phyloP scores from a whole-genome alignment of 2,113 vertebrate species.

The zebrafish (Danio rerio) region GRCz12tu NC_133179.1:21532001-21532500 shows the following conservation, averaged over 20 bases:
- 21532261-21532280: background rate
- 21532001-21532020: background rate
- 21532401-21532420: too few species aligned
- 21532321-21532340: too few species aligned
- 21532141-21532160: slow-evolving; percentile 22
- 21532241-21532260: slow-evolving; percentile 6
- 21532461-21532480: too few species aligned
- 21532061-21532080: slow-evolving; percentile 45
- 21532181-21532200: slow-evolving; percentile 41
- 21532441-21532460: too few species aligned
- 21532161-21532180: slow-evolving; percentile 35
- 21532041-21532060: slow-evolving; percentile 49
- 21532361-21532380: too few species aligned
- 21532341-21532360: too few species aligned
- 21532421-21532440: too few species aligned
- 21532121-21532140: too few species aligned
- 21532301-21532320: background rate
- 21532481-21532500: too few species aligned
- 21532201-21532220: slow-evolving; percentile 37
- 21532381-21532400: too few species aligned
- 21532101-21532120: slow-evolving; percentile 46
- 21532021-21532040: slow-evolving; percentile 12
- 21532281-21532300: slow-evolving; percentile 4
- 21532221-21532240: slow-evolving; percentile 28
- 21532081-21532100: slow-evolving; percentile 45